These are phyloP conservation scores for Iphiclides podalirius DNA, from an alignment of 2,888 invertebrate genomes.

Conservation along the genomic window DNA sequence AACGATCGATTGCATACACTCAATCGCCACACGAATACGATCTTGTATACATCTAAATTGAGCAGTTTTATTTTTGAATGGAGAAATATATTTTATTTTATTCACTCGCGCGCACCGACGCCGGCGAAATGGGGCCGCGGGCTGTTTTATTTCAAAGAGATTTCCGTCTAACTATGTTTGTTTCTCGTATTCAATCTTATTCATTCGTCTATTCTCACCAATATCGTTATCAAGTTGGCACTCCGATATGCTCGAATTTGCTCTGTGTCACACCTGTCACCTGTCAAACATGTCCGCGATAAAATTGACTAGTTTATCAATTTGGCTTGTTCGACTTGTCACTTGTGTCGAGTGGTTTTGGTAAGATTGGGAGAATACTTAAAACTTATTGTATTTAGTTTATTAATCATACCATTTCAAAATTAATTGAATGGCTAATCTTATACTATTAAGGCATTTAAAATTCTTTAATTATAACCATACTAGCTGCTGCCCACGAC, in stretches of 20 bases:
- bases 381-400: no score
- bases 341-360: conserved; percentile 7
- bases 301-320: conserved; percentile 55
- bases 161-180: conserved; percentile 22
- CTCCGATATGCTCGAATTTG: conserved; percentile 33
- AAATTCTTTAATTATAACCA: no score
- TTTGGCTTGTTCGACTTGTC: conserved; percentile 31
- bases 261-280: conserved; percentile 43
- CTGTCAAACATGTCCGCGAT: conserved; percentile 66
- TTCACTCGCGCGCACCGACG: conserved; percentile 22
- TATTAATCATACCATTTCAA: no score
- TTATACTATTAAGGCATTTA: no score
- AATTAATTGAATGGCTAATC: no score
- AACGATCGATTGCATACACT: conserved; percentile 75
- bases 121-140: conserved; percentile 28
- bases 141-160: conserved; percentile 30
- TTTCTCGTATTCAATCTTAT: conserved; percentile 22
- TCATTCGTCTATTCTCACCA: conserved; percentile 38
- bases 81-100: conserved; percentile 21
- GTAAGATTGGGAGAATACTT: conserved; percentile 5
- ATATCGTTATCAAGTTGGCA: conserved; percentile 47
- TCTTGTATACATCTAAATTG: conserved; percentile 38
- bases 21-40: conserved; percentile 51
- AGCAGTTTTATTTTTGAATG: conserved; percentile 20
- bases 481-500: no score